Evolutionary conservation across 2,797 vertebrate genomes (phyloP).

Genomic region (Falco peregrinus): DNA sequence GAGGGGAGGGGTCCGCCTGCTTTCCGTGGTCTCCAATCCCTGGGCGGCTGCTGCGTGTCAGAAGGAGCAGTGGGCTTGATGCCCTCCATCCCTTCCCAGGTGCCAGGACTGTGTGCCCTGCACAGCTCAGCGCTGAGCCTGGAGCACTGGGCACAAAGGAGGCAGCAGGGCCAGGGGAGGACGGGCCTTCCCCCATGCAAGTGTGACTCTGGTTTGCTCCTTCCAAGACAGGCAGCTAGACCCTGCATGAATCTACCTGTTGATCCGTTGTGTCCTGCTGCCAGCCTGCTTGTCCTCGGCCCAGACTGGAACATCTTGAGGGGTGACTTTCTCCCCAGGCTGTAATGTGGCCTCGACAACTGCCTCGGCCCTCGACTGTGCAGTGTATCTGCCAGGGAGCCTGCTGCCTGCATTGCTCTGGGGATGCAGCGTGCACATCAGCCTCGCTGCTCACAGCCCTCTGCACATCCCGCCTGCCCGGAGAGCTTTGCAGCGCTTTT

Average conservation of each 20-base stretch:
- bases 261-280: neutral
- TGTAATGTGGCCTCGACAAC: neutral
- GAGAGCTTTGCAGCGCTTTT: neutral
- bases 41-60: neutral
- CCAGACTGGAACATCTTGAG: too few species aligned
- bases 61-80: neutral
- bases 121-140: neutral
- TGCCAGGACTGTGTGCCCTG: neutral
- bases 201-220: neutral
- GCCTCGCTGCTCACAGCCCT: neutral
- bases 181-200: neutral
- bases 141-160: neutral
- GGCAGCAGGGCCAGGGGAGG: neutral
- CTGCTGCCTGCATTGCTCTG: neutral
- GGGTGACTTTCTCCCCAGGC: neutral
- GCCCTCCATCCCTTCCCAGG: neutral
- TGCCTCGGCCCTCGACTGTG: neutral
- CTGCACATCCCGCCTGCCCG: neutral
- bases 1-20: too few species aligned
- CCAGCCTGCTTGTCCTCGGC: neutral
- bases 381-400: neutral
- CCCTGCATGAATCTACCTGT: neutral
- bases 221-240: neutral
- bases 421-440: accelerated
- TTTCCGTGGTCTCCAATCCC: neutral